Percentiles rank a stretch among this genome's conserved stretches.
Conservation (phyloP, 2,797 vertebrate genomes). For the Sebastes nivosus region DNA sequence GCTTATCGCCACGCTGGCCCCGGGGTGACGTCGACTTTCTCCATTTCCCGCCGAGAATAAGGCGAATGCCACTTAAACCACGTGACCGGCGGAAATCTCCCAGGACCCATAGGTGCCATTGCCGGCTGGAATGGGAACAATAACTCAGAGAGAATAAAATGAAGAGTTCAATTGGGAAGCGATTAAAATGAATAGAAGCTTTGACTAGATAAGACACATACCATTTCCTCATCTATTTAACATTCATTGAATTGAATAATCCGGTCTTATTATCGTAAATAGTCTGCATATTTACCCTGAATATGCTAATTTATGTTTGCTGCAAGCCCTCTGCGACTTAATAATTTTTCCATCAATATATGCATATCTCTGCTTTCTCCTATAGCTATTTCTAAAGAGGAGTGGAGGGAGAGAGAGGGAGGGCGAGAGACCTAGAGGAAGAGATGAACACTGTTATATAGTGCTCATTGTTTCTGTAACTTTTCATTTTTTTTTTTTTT, state of each 20-base stretch:
- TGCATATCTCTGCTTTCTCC: conserved; percentile 75
- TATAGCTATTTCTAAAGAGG: conserved; percentile 75
- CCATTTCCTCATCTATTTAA: conserved; percentile 97
- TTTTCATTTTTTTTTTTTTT: conserved; percentile 59
- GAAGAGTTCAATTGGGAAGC: conserved; percentile 90
- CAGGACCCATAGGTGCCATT: conserved; percentile 67
- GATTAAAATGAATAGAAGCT: conserved; percentile 96
- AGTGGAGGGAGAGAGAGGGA: conserved; percentile 31
- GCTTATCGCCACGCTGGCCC: conserved; percentile 80
- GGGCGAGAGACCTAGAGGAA: conserved; percentile 32
- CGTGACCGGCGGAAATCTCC: conserved; percentile 71
- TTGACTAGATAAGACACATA: conserved; percentile 89
- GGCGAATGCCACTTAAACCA: conserved; percentile 75
- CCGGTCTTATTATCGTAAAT: conserved; percentile 99
- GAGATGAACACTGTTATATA: conserved; percentile 76
- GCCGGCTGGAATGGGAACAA: conserved; percentile 65
- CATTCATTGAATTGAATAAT: conserved; percentile 99
- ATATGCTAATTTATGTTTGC: conserved; percentile 99
- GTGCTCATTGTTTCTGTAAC: conserved; percentile 87
- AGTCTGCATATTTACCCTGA: conserved; percentile 99
- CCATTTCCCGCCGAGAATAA: conserved; percentile 66
- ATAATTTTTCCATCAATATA: conserved; percentile 84
- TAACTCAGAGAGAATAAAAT: conserved; percentile 77
- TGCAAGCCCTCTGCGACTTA: conserved; percentile 89
- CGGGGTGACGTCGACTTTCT: conserved; percentile 78